Evolutionary conservation across 2,888 invertebrate genomes (phyloP), one percentile per base, ranked within the genome.

Genomic region (Diadegma fenestrale): DNA sequence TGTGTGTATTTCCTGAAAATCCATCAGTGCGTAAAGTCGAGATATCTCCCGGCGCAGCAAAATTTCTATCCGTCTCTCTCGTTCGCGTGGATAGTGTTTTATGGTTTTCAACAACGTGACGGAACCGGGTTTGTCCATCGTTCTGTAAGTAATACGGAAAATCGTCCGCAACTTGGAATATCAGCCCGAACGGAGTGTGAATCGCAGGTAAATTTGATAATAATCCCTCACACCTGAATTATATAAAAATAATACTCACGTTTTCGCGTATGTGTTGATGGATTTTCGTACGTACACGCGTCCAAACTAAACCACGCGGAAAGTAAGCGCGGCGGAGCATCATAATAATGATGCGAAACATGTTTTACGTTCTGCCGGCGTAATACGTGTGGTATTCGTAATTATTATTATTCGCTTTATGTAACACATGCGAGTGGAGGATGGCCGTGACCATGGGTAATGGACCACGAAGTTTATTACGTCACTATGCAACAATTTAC

Each of bases 371-470:
- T 30, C 45, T 48, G n/a, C n/a, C n/a, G 12, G 17, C 45, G n/a
- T 58, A 26, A 58, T 37, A 12, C 37, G 22, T 58, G 22, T 37
- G 64, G 26, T 58, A 12, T 78, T 68, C 30, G 22, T n/a, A 68
- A 43, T 78, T 8, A 68, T 78, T 43, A 78, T 79, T 19, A 45
- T 37, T 30, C 48, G 26, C 12, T 77, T 84, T 80, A 76, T 72
- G 37, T 77, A 80, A 84, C 76, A 22, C 22, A 66, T 45, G 69
- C 33, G 54, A 63, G 10, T 26, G 51, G 41, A 37, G 58, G 48
- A 41, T 51, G 76, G 30, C 71, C 76, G 41, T 80, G 80, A 80
- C 76, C 71, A 76, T 80, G 80, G 80, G 33, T 73, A 80, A 84
- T 80, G 76, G 80, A 76, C 58, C 80, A 72, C 63, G 33, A 43